These are phyloP conservation scores for Stratiomys singularior DNA, from an alignment of 2,888 invertebrate genomes.

Conservation along the genomic window DNA sequence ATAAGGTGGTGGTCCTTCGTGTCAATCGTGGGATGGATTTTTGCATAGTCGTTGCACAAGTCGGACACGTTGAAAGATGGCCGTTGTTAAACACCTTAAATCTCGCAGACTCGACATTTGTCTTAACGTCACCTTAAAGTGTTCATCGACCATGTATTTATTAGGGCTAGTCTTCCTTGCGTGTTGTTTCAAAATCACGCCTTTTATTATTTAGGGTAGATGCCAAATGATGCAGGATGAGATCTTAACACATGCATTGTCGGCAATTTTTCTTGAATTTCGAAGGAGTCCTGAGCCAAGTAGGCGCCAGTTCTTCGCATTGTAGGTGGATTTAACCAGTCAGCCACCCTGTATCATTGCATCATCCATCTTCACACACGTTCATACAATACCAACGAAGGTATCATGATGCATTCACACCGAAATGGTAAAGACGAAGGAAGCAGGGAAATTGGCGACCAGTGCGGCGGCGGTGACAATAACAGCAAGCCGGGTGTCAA, in stretches of 20 bases:
- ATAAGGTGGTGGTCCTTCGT: constrained; percentile 30
- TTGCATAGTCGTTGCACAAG: background rate
- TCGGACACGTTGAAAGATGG: background rate
- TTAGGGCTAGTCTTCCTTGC: constrained; percentile 13
- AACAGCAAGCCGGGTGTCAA: constrained; percentile 9
- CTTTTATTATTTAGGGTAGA: background rate
- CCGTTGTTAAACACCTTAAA: background rate
- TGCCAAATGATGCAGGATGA: background rate
- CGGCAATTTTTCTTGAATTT: too few relatives aligned
- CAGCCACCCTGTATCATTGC: background rate
- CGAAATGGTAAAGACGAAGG: background rate
- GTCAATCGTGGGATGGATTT: constrained; percentile 21
- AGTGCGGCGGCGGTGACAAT: background rate
- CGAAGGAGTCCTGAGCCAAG: too few relatives aligned
- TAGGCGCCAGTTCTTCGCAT: too few relatives aligned
- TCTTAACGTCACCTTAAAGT: constrained; percentile 43
- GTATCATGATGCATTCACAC: background rate
- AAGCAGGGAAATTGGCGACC: background rate
- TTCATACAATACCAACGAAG: background rate
- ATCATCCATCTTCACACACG: background rate
- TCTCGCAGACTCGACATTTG: constrained; percentile 15
- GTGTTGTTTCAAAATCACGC: background rate
- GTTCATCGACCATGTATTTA: constrained; percentile 28
- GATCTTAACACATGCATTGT: too few relatives aligned
- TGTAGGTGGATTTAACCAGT: background rate